Percentiles rank a stretch among this genome's conserved stretches.
phyloP scores from a whole-genome alignment of 2,113 vertebrate species.

The Cygnus atratus region DNA sequence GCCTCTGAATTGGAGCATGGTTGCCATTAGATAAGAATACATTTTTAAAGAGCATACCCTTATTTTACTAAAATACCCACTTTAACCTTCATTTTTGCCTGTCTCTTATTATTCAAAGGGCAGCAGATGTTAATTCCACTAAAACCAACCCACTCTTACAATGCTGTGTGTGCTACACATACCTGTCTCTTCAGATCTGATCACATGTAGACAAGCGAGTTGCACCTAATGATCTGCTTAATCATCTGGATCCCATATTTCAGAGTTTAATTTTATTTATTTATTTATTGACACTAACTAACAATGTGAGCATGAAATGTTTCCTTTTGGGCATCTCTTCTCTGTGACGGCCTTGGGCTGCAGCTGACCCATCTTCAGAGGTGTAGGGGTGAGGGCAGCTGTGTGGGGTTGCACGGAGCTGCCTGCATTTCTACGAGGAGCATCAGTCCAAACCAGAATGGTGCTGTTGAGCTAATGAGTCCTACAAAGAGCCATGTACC shows the following conservation, averaged over 20 bases:
- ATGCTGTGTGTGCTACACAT: background rate
- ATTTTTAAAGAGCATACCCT: background rate
- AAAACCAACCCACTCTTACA: background rate
- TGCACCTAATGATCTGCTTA: background rate
- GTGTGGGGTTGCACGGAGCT: fast-evolving
- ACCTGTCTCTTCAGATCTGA: background rate
- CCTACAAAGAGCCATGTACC: fast-evolving
- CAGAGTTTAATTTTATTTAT: background rate
- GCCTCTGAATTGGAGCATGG: background rate
- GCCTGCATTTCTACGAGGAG: background rate
- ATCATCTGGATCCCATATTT: background rate
- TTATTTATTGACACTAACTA: background rate
- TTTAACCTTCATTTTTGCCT: background rate
- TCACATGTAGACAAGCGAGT: background rate
- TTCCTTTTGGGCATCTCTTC: background rate
- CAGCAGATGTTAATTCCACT: background rate
- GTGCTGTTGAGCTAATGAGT: background rate
- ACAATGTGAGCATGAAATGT: background rate
- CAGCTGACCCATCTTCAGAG: background rate
- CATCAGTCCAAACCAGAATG: background rate
- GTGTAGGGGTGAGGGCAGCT: background rate
- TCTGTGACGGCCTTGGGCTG: background rate
- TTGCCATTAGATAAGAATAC: background rate
- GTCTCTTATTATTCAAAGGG: background rate
- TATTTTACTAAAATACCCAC: background rate